Base-by-base conservation (phyloP, 1,140 invertebrate genomes). In the Brachionus asplanchnoidis region DNA sequence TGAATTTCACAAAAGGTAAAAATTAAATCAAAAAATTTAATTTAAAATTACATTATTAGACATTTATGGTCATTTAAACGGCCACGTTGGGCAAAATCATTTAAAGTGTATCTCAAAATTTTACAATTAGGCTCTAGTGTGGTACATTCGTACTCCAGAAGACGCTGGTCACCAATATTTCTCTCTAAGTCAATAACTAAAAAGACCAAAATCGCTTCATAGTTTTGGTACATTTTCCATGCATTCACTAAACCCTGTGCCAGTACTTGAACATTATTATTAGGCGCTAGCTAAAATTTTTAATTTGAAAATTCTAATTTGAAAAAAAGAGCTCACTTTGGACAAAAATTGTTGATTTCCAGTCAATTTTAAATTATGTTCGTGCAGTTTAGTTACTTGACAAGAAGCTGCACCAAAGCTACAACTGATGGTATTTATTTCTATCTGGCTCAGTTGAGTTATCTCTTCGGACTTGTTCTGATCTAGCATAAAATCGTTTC, bases 401-500 rank as follows among this genome's bases (percentile, higher is more conserved):
- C 20, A 23, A 17, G 84, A 60, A 20, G 40, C 36, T 23, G 60
- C 46, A 36, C 44, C 70, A 78, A 84, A 84, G 36, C 60, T 68
- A 40, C 32, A 56, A 75, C 84, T 84, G 23, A 84, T 66, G 4
- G 70, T 77, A 14, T 84, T 84, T n/a, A 84, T 70, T 84, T 84
- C 84, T 44, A 84, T 66, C 75, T 84, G 84, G 12, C 36, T 32
- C 3, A 84, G 26, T 46, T 68, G 50, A 36, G 50, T 60, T 26
- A 17, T 7, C 12, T 65, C 26, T 32, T 12, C 4, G 8, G 26
- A 46, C 46, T 73, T 68, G 36, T 84, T 73, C 14, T 73, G 14
- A 65, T 84, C 84, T 20, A 75, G 36, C 68, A 84, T 84, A 50
- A 50, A 75, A 78, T 84, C 84, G 65, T 84, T 73, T 36, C 66